Percentiles rank a stretch among this genome's conserved stretches.
phyloP scores from a whole-genome alignment of 37 sponge, comb jelly and placozoan species.

The Beroe forskalii region DNA sequence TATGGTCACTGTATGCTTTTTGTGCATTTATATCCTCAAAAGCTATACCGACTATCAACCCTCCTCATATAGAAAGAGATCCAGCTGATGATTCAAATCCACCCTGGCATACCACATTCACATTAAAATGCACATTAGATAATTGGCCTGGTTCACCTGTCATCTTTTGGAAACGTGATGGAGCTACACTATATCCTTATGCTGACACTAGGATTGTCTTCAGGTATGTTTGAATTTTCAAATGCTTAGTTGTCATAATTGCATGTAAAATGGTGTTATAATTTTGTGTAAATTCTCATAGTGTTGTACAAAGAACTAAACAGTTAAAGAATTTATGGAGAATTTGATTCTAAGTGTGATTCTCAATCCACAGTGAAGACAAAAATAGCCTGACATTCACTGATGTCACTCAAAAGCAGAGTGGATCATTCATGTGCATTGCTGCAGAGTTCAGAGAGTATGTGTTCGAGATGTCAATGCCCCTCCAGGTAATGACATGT shows the following conservation, averaged over 20 bases:
- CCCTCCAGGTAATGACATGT: not conserved
- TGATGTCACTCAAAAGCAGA: constrained; percentile 30
- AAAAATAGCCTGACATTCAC: not conserved
- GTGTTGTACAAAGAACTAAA: no score
- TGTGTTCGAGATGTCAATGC: constrained; percentile 3
- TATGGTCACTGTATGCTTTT: not conserved
- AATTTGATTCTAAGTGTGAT: no score
- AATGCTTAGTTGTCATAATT: no score
- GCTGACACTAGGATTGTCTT: not conserved
- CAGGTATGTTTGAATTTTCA: not conserved
- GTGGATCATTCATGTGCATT: not conserved
- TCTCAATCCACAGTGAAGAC: constrained; percentile 25
- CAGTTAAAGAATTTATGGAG: no score
- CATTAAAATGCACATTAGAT: not conserved
- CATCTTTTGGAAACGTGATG: constrained; percentile 22
- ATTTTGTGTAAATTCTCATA: no score
- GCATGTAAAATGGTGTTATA: no score
- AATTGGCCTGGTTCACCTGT: constrained; percentile 39
- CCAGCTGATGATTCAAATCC: not conserved
- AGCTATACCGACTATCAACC: not conserved
- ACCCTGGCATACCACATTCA: constrained; percentile 21
- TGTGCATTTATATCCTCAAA: not conserved
- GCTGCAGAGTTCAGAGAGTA: constrained; percentile 17
- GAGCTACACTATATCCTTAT: constrained; percentile 1
- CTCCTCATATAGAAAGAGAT: not conserved